A percentile compares a stretch with the other conserved stretches of the same genome.
Evolutionary conservation across 2,113 vertebrate species (phyloP).

Genomic region (Synodontis membranacea): DNA sequence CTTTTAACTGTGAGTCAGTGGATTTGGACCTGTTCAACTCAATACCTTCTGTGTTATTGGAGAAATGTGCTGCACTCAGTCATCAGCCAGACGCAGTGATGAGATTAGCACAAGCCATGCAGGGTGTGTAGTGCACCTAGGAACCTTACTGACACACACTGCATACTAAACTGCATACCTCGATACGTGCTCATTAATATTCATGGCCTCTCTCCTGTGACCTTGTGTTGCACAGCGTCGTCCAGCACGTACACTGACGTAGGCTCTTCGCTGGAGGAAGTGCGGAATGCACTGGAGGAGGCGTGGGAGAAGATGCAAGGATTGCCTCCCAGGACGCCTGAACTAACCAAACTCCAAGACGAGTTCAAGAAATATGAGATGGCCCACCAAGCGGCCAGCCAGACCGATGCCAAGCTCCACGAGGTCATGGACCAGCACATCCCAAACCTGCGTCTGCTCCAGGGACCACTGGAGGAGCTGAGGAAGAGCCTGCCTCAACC

Average conservation of each 20-base stretch:
- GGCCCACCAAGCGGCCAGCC: constrained; percentile 79
- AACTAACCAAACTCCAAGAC: constrained; percentile 71
- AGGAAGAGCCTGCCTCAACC: constrained; percentile 73
- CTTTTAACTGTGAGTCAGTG: constrained; percentile 87
- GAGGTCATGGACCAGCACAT: constrained; percentile 82
- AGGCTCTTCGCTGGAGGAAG: constrained; percentile 78
- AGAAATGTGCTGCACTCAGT: constrained; percentile 94
- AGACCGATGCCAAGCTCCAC: constrained; percentile 84
- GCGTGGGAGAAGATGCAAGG: constrained; percentile 68
- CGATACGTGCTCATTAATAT: background rate
- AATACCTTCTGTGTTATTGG: constrained; percentile 88
- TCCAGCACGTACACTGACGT: constrained; percentile 82
- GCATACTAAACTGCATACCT: background rate
- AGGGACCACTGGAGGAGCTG: constrained; percentile 77
- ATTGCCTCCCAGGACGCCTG: fast-evolving
- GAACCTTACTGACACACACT: background rate
- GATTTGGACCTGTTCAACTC: constrained; percentile 86
- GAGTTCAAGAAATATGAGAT: constrained; percentile 81
- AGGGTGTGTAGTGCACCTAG: constrained; percentile 73
- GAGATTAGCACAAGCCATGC: constrained; percentile 94
- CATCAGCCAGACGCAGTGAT: constrained; percentile 90
- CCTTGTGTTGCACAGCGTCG: constrained; percentile 64
- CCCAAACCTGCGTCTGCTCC: constrained; percentile 78
- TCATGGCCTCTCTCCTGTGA: background rate
- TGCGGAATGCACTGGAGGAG: constrained; percentile 73